Conservation (phyloP, 2,113 vertebrate genomes). For the Antechinus flavipes region DNA sequence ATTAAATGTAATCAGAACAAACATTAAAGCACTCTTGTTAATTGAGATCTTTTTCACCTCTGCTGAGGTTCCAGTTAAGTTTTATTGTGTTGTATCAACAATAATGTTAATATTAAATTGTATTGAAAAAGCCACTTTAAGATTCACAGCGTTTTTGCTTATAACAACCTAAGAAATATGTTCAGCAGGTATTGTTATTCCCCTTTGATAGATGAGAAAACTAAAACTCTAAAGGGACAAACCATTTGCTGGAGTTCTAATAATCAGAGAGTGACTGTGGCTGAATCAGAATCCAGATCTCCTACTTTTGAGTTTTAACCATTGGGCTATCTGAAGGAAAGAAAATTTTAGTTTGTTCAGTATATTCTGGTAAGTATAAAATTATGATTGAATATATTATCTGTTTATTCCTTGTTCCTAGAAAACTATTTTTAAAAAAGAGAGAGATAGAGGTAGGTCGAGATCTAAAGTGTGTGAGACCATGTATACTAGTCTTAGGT, state of each 20-base stretch:
- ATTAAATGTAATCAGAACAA: not conserved
- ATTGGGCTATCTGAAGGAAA: no score
- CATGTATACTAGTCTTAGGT: accelerated
- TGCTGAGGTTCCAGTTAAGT: not conserved
- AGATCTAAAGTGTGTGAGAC: accelerated
- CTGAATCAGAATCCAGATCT: not conserved
- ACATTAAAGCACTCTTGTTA: not conserved
- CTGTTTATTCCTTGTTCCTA: not conserved
- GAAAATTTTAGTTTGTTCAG: not conserved
- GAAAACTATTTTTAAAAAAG: no score
- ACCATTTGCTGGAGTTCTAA: not conserved
- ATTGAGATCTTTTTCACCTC: not conserved
- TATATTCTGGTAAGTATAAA: not conserved
- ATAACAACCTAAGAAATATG: not conserved
- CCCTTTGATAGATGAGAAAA: not conserved
- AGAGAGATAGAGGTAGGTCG: not conserved
- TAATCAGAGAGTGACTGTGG: not conserved
- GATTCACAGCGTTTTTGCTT: not conserved
- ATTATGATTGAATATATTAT: not conserved
- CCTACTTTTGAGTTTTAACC: no score
- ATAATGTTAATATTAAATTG: not conserved
- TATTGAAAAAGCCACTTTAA: not conserved
- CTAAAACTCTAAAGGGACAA: not conserved
- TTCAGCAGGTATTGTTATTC: not conserved
- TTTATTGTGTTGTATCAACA: not conserved